Base-by-base conservation (phyloP, 2,113 vertebrate genomes). In the Oplegnathus fasciatus region DNA sequence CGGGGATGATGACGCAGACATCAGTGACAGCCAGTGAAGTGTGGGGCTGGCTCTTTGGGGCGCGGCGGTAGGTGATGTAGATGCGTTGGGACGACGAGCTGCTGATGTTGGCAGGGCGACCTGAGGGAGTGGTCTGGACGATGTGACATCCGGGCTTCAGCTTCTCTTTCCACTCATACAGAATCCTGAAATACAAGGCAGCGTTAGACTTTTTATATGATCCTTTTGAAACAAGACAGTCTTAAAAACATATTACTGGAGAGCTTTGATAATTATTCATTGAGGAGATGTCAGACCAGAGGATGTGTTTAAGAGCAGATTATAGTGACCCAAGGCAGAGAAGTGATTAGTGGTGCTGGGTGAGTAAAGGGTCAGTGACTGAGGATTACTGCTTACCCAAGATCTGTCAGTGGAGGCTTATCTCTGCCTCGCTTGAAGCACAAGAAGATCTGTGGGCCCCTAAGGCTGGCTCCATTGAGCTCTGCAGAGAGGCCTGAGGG, bases 81-180 rank as follows among this genome's bases (percentile, higher is more conserved):
- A 99, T 97, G 60, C 96, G 96, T 58, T 99, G 98, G 0, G 98
- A 99, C 0, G 98, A 99, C 8, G 97, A 96, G 64, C 90, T 96
- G 46, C 98, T 99, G 82, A 99, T 97, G 89, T 98, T 99, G 86
- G 98, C 98, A 24, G 97, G 96, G 58, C 96, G 97, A 78, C 98
- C 98, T 0, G 97, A 97, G 1, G 98, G 97, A 17, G 98, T 99
- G 84, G 89, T 97, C 86, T 99, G 97, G 88, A 99, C 98, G 82
- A 99, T 96, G 92, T 99, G 97, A 94, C 98, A 99, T 61, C 97
- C 98, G 28, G 96, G 96, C 91, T 99, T 99, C 60, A 99, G 94
- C 89, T 98, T 97, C 90, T 99, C 98, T 83, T 98, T 99, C 96
- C 98, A 99, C 91, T 99, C 98, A 64, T 97, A 99, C 64, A 99